Base-by-base conservation (phyloP, 2,797 vertebrate species). In the Geotrypetes seraphini region DNA sequence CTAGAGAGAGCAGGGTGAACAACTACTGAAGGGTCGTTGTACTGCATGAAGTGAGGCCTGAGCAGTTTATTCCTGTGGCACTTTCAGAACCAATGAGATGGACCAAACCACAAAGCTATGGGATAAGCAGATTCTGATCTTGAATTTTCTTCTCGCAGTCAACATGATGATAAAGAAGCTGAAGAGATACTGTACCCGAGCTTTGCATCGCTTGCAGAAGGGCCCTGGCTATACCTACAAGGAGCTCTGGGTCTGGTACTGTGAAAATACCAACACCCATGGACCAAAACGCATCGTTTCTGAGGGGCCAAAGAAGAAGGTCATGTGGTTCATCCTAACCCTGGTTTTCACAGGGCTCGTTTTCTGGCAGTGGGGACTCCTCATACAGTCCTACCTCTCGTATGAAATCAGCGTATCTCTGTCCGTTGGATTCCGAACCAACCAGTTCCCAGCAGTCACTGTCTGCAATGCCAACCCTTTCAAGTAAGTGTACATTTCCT, bases 221-320 rank as follows among this genome's bases (percentile, higher is more conserved):
- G 84, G 84, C 26, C 84, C 84, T 0, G 83, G 83, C 12, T 84
- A 84, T 57, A 78, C 80, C 0, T 84, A 83, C 54, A 74, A 71
- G 53, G 83, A 86, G 66, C 73, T 86, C 43, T 73, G 86, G 43
- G 67, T 85, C 33, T 86, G 84, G 84, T 86, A 84, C 61, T 86
- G 84, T 0, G 65, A 76, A 55, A 86, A 86, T 61, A 86, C 84
- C 58, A 86, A 86, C 64, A 86, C 84, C 1, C 84, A 86, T 0
- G 84, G 84, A 25, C 83, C 83, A 10, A 84, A 83, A 51, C 81
- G 84, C 46, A 79, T 86, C 53, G 73, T 86, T 63, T 60, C 71
- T 3, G 83, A 85, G 46, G 84, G 84, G 4, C 83, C 83, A 0
- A 86, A 86, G 66, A 86, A 86, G 71, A 78, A 85, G 47, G 21